Evolutionary conservation across 2,113 vertebrate genomes (phyloP).

Genomic region (Ondatra zibethicus): DNA sequence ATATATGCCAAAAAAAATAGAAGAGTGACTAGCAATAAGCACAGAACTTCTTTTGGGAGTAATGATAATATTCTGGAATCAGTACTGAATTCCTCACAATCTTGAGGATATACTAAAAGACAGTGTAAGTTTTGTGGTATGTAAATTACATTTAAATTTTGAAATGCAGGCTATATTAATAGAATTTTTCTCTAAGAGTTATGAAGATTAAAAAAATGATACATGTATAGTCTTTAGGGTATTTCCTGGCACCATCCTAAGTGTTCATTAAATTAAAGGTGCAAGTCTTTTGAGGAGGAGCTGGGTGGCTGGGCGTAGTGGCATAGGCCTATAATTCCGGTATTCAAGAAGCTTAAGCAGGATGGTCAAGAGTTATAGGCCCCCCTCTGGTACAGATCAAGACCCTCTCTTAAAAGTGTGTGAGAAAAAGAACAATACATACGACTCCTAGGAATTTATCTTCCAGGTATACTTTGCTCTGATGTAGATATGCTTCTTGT

Average conservation of each 20-base stretch:
- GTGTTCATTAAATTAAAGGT: neutral
- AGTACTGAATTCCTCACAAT: neutral
- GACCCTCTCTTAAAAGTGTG: neutral
- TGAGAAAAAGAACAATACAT: neutral
- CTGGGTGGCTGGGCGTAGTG: neutral
- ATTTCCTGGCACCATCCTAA: neutral
- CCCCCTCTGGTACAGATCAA: neutral
- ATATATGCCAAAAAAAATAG: neutral
- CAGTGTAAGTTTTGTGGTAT: neutral
- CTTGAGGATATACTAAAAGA: neutral
- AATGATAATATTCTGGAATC: neutral
- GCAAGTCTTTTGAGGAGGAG: neutral
- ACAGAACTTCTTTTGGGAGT: neutral
- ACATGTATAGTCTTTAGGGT: neutral
- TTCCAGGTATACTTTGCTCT: neutral
- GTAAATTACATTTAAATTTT: constrained; percentile 14
- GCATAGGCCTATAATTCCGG: neutral
- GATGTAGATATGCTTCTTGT: neutral
- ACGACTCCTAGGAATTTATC: constrained; percentile 30
- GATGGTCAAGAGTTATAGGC: neutral
- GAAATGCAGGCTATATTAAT: constrained; percentile 3
- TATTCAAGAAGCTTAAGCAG: neutral
- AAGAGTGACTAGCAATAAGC: neutral
- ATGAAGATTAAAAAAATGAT: neutral
- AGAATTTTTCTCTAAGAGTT: constrained; percentile 10